Evolutionary conservation across 2,888 invertebrate genomes (phyloP).

Genomic region (Gari tellinella): DNA sequence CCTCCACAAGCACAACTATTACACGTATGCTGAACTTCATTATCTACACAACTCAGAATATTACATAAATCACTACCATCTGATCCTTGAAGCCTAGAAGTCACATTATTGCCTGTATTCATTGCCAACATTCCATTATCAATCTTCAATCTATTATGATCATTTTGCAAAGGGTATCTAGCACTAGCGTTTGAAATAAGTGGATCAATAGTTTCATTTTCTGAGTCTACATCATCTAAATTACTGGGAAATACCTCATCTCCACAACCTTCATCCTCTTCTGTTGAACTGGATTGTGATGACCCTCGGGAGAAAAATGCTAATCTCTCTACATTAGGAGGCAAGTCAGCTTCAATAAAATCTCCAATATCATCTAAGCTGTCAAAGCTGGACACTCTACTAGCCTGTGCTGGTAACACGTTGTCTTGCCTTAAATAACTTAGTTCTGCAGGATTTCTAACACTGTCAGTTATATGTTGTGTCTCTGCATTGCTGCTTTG

Average conservation of each 20-base stretch:
- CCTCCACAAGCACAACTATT: too few species aligned
- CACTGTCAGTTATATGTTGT: conserved; percentile 10
- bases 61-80: too few species aligned
- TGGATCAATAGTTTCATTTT: conserved; percentile 61
- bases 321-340: conserved; percentile 71
- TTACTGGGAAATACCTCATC: conserved; percentile 54
- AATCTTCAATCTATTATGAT: too few species aligned
- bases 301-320: conserved; percentile 73
- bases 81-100: too few species aligned
- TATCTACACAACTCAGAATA: too few species aligned
- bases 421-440: neutral
- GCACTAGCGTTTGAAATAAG: neutral
- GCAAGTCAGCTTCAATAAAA: conserved; percentile 81
- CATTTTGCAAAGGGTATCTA: too few species aligned
- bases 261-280: conserved; percentile 69
- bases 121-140: too few species aligned
- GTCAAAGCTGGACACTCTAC: conserved; percentile 47
- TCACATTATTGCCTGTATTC: too few species aligned
- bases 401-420: conserved; percentile 5
- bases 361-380: conserved; percentile 79
- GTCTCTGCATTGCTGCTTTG: conserved; percentile 5
- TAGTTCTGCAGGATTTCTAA: conserved; percentile 5
- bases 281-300: conserved; percentile 65
- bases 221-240: conserved; percentile 51
- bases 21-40: too few species aligned